phyloP scores from a whole-genome alignment of 2,113 vertebrate genomes.

The Clarias magur region DNA sequence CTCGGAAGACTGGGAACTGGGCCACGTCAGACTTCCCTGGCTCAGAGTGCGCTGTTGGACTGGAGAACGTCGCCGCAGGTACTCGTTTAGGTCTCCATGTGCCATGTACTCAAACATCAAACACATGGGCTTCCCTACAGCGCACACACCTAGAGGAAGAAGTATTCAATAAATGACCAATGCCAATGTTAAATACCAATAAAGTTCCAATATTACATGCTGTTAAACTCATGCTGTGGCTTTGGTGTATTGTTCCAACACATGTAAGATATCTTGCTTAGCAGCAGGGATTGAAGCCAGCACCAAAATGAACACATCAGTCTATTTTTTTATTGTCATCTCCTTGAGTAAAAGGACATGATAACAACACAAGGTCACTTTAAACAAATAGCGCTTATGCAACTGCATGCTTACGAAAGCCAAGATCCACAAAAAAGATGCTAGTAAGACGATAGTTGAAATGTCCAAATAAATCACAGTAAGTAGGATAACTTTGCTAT shows the following conservation, averaged over 20 bases:
- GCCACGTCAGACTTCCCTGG: conserved; percentile 65
- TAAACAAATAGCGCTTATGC: conserved; percentile 27
- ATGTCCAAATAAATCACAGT: background rate
- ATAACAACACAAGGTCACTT: conserved; percentile 28
- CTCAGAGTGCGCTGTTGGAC: conserved; percentile 75
- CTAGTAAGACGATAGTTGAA: background rate
- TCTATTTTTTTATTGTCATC: conserved; percentile 33
- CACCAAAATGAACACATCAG: background rate
- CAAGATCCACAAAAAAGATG: background rate
- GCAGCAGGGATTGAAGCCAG: conserved; percentile 18
- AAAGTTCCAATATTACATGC: background rate
- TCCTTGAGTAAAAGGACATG: conserved; percentile 33
- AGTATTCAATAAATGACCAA: background rate
- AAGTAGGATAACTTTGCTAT: background rate
- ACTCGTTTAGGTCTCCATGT: conserved; percentile 92
- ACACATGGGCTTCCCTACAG: conserved; percentile 96
- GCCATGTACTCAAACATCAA: conserved; percentile 99
- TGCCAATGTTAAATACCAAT: background rate
- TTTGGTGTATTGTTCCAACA: conserved; percentile 15
- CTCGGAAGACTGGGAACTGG: conserved; percentile 67
- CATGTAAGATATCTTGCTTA: background rate
- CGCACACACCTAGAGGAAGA: conserved; percentile 84
- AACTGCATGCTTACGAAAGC: conserved; percentile 24
- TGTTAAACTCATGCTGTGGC: conserved; percentile 15
- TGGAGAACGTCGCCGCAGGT: conserved; percentile 82